These are phyloP conservation scores for Cochlearius cochlearius DNA, from an alignment of 2,113 vertebrate species.

Conservation along the genomic window DNA sequence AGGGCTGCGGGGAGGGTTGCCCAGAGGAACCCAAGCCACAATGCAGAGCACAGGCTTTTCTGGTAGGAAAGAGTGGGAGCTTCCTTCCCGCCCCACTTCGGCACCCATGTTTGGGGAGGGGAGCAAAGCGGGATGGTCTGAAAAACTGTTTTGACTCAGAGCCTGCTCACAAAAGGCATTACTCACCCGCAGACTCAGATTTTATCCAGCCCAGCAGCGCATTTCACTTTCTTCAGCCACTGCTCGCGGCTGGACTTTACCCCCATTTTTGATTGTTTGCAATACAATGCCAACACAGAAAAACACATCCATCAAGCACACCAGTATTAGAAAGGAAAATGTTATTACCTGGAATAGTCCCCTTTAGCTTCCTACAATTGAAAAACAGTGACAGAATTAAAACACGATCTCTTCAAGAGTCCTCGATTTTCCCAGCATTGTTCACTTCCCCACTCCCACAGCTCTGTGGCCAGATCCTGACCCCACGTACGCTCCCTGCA, in stretches of 20 bases:
- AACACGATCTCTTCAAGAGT: slow-evolving; percentile 23
- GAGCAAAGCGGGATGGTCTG: background rate
- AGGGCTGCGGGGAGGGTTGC: background rate
- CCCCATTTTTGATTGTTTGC: slow-evolving; percentile 12
- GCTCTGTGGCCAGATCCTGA: background rate
- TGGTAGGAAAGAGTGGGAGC: background rate
- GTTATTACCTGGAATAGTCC: slow-evolving; percentile 90
- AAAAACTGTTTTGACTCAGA: slow-evolving; percentile 6
- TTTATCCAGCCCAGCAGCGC: slow-evolving; percentile 19
- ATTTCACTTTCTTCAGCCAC: slow-evolving; percentile 11
- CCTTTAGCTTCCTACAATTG: slow-evolving; percentile 91
- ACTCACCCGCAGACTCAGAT: slow-evolving; percentile 34
- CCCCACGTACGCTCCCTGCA: background rate
- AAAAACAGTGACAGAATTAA: slow-evolving; percentile 63
- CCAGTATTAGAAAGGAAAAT: slow-evolving; percentile 58
- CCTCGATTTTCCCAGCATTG: slow-evolving; percentile 61
- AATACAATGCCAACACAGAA: slow-evolving; percentile 45
- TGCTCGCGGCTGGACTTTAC: background rate
- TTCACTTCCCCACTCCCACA: slow-evolving; percentile 48
- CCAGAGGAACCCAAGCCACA: background rate
- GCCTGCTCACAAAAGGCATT: slow-evolving; percentile 60
- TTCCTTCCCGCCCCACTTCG: background rate
- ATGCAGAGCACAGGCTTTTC: background rate
- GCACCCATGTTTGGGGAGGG: background rate
- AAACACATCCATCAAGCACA: slow-evolving; percentile 45